Conservation (phyloP, 2,888 invertebrate genomes). For the Euclidia mi region DNA sequence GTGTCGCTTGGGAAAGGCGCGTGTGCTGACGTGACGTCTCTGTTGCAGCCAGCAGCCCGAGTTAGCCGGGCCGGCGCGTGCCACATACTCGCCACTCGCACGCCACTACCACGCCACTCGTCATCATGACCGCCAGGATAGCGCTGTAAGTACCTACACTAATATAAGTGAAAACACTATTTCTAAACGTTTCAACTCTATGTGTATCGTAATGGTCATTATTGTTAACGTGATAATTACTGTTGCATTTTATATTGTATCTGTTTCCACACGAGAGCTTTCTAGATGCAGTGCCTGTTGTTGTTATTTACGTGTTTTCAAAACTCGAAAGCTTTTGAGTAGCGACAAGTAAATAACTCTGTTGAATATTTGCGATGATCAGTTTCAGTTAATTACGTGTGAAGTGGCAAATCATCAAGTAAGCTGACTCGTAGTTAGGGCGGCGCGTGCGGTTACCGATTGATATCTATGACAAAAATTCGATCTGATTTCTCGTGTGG, state of each 20-base stretch:
- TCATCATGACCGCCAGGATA: conserved; percentile 81
- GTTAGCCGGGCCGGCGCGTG: conserved; percentile 73
- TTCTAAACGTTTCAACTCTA: conserved; percentile 19
- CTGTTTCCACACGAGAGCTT: conserved; percentile 70
- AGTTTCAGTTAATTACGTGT: conserved; percentile 41
- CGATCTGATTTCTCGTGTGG: conserved; percentile 82
- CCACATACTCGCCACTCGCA: conserved; percentile 53
- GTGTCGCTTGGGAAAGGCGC: conserved; percentile 87
- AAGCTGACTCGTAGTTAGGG: conserved; percentile 31
- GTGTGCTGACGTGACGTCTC: conserved; percentile 85
- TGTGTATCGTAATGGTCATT: conserved; percentile 30
- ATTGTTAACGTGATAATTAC: conserved; percentile 46
- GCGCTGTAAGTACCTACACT: conserved; percentile 78
- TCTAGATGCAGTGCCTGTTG: conserved; percentile 72
- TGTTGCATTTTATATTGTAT: conserved; percentile 43
- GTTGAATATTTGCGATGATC: conserved; percentile 70
- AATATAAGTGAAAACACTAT: conserved; percentile 9
- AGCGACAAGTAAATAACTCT: conserved; percentile 71
- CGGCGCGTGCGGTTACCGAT: conserved; percentile 44
- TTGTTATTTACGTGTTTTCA: conserved; percentile 61
- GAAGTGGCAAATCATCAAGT: not conserved
- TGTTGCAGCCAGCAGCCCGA: conserved; percentile 85
- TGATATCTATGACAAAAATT: conserved; percentile 75
- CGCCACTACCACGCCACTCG: conserved; percentile 44
- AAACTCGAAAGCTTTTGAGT: conserved; percentile 32